phyloP scores from a whole-genome alignment of 2,113 vertebrate species.

The Indicator indicator region DNA sequence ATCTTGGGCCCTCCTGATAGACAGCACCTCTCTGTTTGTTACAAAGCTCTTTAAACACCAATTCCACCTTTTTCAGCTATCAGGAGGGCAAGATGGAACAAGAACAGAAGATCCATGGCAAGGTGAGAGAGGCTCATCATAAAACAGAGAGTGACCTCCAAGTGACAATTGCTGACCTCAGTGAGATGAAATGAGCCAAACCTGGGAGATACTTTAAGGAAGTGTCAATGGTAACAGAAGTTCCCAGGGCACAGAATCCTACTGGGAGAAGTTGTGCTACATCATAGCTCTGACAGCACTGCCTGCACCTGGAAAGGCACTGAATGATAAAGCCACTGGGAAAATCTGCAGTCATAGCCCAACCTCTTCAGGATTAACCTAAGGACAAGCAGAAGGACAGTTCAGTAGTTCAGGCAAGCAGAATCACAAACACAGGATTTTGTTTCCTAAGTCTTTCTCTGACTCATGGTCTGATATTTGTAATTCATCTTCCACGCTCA shows the following conservation, averaged over 20 bases:
- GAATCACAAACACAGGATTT: conserved; percentile 10
- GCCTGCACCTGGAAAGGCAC: not conserved
- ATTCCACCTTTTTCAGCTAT: not conserved
- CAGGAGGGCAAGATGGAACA: conserved; percentile 75
- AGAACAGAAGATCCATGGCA: conserved; percentile 75
- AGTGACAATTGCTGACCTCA: conserved; percentile 72
- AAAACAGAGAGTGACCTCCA: conserved; percentile 78
- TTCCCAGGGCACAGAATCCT: not conserved
- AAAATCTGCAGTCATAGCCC: not conserved
- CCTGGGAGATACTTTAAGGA: conserved; percentile 76
- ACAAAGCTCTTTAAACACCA: not conserved
- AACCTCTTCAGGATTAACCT: not conserved
- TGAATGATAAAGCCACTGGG: not conserved
- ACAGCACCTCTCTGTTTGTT: not conserved
- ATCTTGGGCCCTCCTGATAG: not conserved
- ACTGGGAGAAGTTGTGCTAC: not conserved
- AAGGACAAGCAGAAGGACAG: not conserved
- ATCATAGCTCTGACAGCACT: not conserved
- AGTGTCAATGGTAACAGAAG: not conserved
- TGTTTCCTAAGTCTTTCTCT: conserved; percentile 6
- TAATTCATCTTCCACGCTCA: conserved; percentile 48
- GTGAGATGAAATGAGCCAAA: conserved; percentile 73
- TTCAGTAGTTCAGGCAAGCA: not conserved
- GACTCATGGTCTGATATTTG: conserved; percentile 64
- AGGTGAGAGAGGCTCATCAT: conserved; percentile 73